Conservation (phyloP, 2,888 invertebrate genomes). For the Philereme transversata region DNA sequence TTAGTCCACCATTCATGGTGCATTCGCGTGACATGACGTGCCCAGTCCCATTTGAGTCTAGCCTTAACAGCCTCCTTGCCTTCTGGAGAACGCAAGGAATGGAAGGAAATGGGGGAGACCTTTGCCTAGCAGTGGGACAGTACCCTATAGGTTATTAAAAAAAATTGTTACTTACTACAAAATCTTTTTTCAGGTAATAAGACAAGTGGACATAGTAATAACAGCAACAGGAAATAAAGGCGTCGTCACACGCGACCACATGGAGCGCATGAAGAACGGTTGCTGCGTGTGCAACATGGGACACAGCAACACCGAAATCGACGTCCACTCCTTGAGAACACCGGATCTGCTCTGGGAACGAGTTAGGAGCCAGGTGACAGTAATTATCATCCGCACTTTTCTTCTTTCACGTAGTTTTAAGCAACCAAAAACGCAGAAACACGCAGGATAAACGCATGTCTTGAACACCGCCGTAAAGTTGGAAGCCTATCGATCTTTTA, state of each 20-base stretch:
- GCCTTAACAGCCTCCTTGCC: too few species aligned
- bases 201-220: conserved; percentile 97
- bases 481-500: too few species aligned
- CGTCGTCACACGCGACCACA: conserved; percentile 96
- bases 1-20: too few species aligned
- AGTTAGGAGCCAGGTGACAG: conserved; percentile 91
- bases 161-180: too few species aligned
- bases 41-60: too few species aligned
- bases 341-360: conserved; percentile 98
- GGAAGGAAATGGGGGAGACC: too few species aligned
- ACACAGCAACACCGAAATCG: conserved; percentile 96
- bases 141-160: too few species aligned
- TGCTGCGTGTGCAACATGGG: conserved; percentile 99
- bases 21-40: too few species aligned
- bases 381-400: conserved; percentile 12
- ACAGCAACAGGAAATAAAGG: conserved; percentile 99
- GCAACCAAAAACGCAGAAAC: not conserved
- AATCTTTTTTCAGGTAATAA: conserved; percentile 86
- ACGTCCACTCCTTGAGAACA: conserved; percentile 95
- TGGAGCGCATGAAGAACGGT: conserved; percentile 98
- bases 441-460: not conserved
- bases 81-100: too few species aligned
- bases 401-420: not conserved
- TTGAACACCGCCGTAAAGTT: too few species aligned
- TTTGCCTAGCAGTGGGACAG: too few species aligned